These are phyloP conservation scores for Chrysolina oricalcia DNA, from an alignment of 2,888 invertebrate genomes.

Conservation along the genomic window DNA sequence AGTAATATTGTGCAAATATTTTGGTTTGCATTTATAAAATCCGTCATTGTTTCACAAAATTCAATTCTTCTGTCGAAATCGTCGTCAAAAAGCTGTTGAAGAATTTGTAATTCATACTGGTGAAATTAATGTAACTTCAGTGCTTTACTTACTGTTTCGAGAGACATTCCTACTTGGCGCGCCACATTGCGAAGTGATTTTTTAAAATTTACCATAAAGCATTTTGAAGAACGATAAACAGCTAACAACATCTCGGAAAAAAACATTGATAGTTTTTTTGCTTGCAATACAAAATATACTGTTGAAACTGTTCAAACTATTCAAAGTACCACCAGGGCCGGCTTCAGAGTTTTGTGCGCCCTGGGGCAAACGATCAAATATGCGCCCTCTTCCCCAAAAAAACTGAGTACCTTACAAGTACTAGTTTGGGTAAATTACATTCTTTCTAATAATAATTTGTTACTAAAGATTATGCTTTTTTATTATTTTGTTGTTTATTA, in stretches of 20 bases:
- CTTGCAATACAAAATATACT: neutral
- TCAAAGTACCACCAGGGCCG: too few species aligned
- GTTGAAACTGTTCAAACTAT: neutral
- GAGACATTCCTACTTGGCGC: neutral
- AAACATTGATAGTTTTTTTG: neutral
- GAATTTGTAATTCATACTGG: too few species aligned
- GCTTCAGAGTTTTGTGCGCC: too few species aligned
- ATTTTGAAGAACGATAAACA: too few species aligned
- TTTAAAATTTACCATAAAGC: neutral
- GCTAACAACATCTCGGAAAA: neutral
- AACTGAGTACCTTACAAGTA: neutral
- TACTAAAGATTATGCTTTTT: neutral
- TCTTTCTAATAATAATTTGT: neutral
- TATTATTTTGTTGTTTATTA: too few species aligned
- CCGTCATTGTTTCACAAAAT: too few species aligned
- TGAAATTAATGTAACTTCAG: neutral
- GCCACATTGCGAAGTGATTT: neutral
- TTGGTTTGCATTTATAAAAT: neutral
- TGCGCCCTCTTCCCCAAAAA: neutral
- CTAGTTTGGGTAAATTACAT: too few species aligned
- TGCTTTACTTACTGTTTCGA: neutral
- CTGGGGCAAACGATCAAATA: neutral
- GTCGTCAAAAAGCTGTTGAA: too few species aligned
- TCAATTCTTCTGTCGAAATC: too few species aligned
- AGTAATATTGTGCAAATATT: too few species aligned